Percentiles rank a stretch among this genome's conserved stretches.
These are phyloP conservation scores for Patella vulgata DNA, from an alignment of 1,140 invertebrate species.

Conservation along the genomic window DNA sequence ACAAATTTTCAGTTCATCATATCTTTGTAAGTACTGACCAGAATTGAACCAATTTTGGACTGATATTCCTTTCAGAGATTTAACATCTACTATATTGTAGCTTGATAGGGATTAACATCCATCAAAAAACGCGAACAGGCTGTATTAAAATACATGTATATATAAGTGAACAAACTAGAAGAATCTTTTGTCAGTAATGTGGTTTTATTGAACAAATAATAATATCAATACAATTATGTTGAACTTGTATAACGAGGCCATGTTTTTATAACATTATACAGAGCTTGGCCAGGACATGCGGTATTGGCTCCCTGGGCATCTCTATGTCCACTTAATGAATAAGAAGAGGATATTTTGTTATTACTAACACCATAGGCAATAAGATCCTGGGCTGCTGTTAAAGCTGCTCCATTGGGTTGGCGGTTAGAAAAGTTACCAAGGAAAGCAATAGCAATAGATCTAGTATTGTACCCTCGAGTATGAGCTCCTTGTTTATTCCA, in stretches of 20 bases:
- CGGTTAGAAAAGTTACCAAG: constrained; percentile 70
- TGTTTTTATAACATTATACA: constrained; percentile 70
- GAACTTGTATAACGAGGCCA: constrained; percentile 69
- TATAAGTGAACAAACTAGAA: too few species aligned
- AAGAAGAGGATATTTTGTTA: constrained; percentile 29
- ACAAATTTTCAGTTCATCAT: too few species aligned
- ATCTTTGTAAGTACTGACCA: too few species aligned
- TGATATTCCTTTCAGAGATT: too few species aligned
- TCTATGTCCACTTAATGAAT: constrained; percentile 44
- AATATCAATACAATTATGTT: too few species aligned
- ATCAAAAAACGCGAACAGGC: too few species aligned
- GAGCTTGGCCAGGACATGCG: constrained; percentile 42
- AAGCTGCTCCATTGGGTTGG: constrained; percentile 30
- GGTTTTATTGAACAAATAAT: too few species aligned
- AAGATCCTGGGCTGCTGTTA: constrained; percentile 35
- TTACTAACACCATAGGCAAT: constrained; percentile 34
- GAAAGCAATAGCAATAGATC: constrained; percentile 60
- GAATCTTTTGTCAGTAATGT: too few species aligned
- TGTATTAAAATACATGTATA: too few species aligned
- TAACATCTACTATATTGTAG: too few species aligned
- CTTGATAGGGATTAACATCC: too few species aligned
- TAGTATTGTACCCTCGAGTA: background rate
- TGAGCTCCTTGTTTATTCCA: constrained; percentile 12
- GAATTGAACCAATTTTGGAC: too few species aligned
- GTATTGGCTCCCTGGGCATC: constrained; percentile 37